phyloP scores from a whole-genome alignment of 2,888 invertebrate species.

The Lasioglossum figueresi region DNA sequence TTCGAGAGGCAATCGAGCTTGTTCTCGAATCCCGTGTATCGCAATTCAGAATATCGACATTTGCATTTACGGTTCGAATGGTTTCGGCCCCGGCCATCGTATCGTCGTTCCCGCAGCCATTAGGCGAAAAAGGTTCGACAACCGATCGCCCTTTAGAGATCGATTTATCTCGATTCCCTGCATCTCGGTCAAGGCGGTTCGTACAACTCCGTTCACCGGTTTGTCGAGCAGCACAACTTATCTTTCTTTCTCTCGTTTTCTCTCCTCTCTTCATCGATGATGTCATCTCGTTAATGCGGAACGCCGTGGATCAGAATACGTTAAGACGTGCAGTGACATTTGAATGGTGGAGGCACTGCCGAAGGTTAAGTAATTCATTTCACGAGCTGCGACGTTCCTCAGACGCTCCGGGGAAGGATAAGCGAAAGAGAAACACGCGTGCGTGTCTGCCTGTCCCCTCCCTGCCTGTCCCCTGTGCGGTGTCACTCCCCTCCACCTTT shows the following conservation, averaged over 20 bases:
- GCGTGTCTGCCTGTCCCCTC: not conserved
- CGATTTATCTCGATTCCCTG: constrained; percentile 38
- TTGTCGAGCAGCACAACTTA: constrained; percentile 18
- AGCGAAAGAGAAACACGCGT: constrained; percentile 4
- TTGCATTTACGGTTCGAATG: constrained; percentile 31
- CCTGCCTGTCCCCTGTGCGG: not conserved
- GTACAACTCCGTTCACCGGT: constrained; percentile 33
- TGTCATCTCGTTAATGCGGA: constrained; percentile 55
- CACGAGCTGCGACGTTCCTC: constrained; percentile 4
- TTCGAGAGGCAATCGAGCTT: constrained; percentile 22
- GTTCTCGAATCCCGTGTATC: constrained; percentile 24
- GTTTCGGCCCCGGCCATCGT: constrained; percentile 16
- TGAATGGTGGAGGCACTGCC: constrained; percentile 39
- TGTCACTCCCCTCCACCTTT: not conserved
- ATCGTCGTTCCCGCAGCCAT: constrained; percentile 14
- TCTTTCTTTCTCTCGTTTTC: not conserved
- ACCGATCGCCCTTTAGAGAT: constrained; percentile 50
- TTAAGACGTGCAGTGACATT: constrained; percentile 54
- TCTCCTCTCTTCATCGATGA: constrained; percentile 46
- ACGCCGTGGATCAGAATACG: constrained; percentile 47
- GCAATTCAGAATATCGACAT: constrained; percentile 37
- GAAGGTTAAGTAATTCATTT: constrained; percentile 60
- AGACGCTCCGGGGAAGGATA: constrained; percentile 12
- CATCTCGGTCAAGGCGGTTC: constrained; percentile 50
- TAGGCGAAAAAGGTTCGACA: constrained; percentile 31